phyloP scores from a whole-genome alignment of 2,113 vertebrate species.

The Varanus salvator region DNA sequence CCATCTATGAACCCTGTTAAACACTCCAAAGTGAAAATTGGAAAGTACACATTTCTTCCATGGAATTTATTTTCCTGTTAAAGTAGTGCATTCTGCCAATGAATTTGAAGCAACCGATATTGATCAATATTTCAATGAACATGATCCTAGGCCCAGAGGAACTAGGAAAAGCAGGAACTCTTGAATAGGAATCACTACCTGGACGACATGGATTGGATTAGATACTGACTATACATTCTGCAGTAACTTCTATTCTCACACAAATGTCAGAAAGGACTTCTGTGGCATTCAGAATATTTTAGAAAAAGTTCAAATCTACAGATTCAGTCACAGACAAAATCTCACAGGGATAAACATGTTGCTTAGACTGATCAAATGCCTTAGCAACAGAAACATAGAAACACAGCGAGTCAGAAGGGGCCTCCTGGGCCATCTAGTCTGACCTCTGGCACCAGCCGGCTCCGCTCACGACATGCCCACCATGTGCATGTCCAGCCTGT shows the following conservation, averaged over 20 bases:
- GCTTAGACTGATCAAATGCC: not conserved
- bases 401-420: too few relatives aligned
- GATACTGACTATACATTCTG: not conserved
- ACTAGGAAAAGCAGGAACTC: not conserved
- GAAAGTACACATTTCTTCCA: not conserved
- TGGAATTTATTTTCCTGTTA: not conserved
- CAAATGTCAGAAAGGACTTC: not conserved
- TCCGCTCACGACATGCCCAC: too few relatives aligned
- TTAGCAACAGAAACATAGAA: too few relatives aligned
- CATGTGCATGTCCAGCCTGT: too few relatives aligned
- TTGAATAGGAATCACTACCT: not conserved
- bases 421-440: too few relatives aligned
- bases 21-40: not conserved
- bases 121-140: not conserved
- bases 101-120: not conserved
- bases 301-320: not conserved
- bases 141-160: not conserved
- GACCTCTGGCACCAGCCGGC: too few relatives aligned
- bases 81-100: not conserved
- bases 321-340: not conserved
- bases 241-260: not conserved
- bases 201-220: not conserved
- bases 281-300: constrained; percentile 5
- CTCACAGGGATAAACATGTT: not conserved
- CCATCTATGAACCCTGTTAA: not conserved